phyloP scores from a whole-genome alignment of 2,797 vertebrate species.

The Myripristis jacobus region DNA sequence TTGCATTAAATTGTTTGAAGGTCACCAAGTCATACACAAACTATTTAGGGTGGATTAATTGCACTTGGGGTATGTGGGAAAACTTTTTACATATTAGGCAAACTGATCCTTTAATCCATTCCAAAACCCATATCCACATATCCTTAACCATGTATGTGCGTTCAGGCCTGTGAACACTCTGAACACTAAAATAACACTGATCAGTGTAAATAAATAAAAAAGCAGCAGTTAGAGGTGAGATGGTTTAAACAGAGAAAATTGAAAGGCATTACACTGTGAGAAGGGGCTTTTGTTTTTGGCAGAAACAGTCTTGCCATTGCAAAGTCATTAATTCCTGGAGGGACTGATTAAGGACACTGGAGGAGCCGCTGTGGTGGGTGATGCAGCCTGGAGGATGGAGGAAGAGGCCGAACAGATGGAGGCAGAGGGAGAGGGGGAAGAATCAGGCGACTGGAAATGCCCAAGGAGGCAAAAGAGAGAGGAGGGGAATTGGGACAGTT shows the following conservation, averaged over 20 bases:
- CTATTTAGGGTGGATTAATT: too few species aligned
- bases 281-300: neutral
- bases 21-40: too few species aligned
- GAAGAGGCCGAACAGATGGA: slow-evolving; percentile 19
- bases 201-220: too few species aligned
- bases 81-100: too few species aligned
- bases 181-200: too few species aligned
- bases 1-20: too few species aligned
- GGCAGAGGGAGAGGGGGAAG: neutral
- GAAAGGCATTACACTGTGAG: neutral
- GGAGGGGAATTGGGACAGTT: slow-evolving; percentile 22
- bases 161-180: too few species aligned
- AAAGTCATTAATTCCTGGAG: slow-evolving; percentile 41
- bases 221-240: neutral
- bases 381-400: slow-evolving; percentile 33
- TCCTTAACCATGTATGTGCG: too few species aligned
- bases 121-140: too few species aligned
- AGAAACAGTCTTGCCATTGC: slow-evolving; percentile 14
- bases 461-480: slow-evolving; percentile 5
- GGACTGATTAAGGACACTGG: slow-evolving; percentile 20
- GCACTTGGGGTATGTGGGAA: too few species aligned
- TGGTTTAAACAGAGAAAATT: neutral
- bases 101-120: too few species aligned
- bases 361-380: slow-evolving; percentile 22
- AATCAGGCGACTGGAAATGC: slow-evolving; percentile 2